Percentiles rank a stretch among this genome's conserved stretches.
Conservation (phyloP, 2,888 invertebrate genomes). For the Agelastica alni region DNA sequence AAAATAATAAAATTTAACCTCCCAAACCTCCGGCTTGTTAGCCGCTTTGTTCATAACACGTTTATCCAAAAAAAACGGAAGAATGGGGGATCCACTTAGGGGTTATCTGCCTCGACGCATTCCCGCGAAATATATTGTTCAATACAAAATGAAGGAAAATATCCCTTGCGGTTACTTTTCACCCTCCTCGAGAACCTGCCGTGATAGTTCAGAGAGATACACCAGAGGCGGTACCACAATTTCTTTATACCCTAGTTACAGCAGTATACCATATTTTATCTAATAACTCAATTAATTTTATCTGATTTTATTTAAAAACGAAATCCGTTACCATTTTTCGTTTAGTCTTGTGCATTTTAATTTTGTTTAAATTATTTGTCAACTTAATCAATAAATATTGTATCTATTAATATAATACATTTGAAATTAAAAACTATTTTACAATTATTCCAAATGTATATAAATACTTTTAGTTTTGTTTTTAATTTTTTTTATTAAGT, state of each 20-base stretch:
- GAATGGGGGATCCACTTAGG: conserved; percentile 43
- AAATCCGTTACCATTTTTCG: no score
- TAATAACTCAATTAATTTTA: no score
- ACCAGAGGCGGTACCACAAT: conserved; percentile 1
- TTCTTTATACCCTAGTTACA: no score
- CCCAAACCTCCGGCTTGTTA: conserved; percentile 32
- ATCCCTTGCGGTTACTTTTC: conserved; percentile 37
- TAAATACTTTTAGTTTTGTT: no score
- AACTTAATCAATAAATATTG: no score
- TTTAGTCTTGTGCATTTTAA: not conserved
- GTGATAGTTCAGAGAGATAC: conserved; percentile 3
- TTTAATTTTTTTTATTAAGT: no score
- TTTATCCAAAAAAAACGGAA: conserved; percentile 39
- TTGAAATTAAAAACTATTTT: no score
- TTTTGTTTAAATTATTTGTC: not conserved
- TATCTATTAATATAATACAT: no score
- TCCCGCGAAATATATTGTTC: conserved; percentile 46
- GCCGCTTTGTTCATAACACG: conserved; percentile 46
- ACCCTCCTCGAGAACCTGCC: conserved; percentile 2
- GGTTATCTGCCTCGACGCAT: conserved; percentile 46
- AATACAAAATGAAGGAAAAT: conserved; percentile 39
- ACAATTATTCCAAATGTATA: no score
- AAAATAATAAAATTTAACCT: conserved; percentile 1
- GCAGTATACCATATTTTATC: no score
- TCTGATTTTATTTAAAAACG: no score